Percentiles rank a stretch among this genome's conserved stretches.
Evolutionary conservation across 2,888 invertebrate genomes (phyloP).

Genomic region (Drosophila kambysellisi): DNA sequence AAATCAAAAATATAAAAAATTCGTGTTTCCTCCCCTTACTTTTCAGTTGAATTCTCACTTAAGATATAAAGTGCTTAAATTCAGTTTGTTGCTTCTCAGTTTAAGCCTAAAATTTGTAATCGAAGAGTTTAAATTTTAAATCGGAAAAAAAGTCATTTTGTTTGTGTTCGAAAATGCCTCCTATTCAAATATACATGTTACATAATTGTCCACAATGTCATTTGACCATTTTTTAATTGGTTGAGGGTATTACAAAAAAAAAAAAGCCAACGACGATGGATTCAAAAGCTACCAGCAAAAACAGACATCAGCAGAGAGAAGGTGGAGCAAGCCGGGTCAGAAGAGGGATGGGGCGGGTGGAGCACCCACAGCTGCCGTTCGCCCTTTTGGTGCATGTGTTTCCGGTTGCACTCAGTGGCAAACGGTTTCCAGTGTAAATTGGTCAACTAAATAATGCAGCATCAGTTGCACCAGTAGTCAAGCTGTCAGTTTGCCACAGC

Average conservation of each 20-base stretch:
- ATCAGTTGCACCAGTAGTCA: slow-evolving; percentile 69
- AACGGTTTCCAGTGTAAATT: slow-evolving; percentile 76
- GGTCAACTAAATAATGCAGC: slow-evolving; percentile 83
- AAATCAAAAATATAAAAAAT: not conserved
- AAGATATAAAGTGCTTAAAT: not conserved
- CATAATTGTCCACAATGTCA: not conserved
- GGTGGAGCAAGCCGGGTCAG: too few relatives aligned
- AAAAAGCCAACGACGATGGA: not conserved
- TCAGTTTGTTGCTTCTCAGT: not conserved
- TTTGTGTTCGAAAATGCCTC: not conserved
- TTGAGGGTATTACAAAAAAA: not conserved
- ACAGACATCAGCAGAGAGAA: slow-evolving; percentile 9
- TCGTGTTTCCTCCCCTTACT: not conserved
- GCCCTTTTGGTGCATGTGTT: slow-evolving; percentile 60
- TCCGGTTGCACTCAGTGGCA: slow-evolving; percentile 78
- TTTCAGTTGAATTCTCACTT: not conserved
- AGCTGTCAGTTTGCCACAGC: slow-evolving; percentile 45
- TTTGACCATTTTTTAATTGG: not conserved
- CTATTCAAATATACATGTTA: not conserved
- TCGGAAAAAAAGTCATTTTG: not conserved
- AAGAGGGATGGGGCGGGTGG: not conserved
- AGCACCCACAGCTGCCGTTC: slow-evolving; percentile 6
- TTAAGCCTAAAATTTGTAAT: not conserved
- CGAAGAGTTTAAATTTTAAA: not conserved
- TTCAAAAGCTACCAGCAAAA: slow-evolving; percentile 3